phyloP scores from a whole-genome alignment of 2,888 invertebrate species.

The Uropetala carovei region DNA sequence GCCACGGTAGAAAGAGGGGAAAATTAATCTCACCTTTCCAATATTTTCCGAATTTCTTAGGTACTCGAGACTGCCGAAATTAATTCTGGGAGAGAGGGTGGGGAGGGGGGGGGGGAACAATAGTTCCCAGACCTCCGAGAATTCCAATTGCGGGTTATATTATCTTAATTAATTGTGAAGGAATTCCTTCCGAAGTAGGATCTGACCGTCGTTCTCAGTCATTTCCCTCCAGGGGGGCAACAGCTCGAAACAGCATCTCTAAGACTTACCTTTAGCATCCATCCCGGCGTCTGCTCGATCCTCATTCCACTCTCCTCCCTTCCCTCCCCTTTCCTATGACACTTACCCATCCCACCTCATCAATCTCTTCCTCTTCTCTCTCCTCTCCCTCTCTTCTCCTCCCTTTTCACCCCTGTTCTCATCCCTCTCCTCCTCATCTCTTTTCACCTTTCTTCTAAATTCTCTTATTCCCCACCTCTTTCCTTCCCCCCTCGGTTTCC shows the following conservation, averaged over 20 bases:
- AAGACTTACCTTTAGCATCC: too few relatives aligned
- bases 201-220: neutral
- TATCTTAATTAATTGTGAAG: conserved; percentile 14
- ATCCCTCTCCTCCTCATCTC: neutral
- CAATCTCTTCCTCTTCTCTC: neutral
- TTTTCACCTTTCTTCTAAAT: neutral
- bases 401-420: neutral
- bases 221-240: neutral
- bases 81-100: neutral
- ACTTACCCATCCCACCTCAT: too few relatives aligned
- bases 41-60: conserved; percentile 1
- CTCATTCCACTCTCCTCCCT: too few relatives aligned
- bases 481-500: neutral
- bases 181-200: neutral
- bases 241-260: neutral
- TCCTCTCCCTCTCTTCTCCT: neutral
- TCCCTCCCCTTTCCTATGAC: too few relatives aligned
- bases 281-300: too few relatives aligned
- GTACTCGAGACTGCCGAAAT: neutral
- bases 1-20: neutral
- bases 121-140: neutral
- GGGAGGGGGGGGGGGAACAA: neutral
- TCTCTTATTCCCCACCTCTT: too few relatives aligned
- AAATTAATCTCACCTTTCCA: conserved; percentile 26
- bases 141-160: conserved; percentile 5